Percentiles rank a stretch among this genome's conserved stretches.
Conservation (phyloP, 2,888 invertebrate species). For the Macrosoma leucophasiata region DNA sequence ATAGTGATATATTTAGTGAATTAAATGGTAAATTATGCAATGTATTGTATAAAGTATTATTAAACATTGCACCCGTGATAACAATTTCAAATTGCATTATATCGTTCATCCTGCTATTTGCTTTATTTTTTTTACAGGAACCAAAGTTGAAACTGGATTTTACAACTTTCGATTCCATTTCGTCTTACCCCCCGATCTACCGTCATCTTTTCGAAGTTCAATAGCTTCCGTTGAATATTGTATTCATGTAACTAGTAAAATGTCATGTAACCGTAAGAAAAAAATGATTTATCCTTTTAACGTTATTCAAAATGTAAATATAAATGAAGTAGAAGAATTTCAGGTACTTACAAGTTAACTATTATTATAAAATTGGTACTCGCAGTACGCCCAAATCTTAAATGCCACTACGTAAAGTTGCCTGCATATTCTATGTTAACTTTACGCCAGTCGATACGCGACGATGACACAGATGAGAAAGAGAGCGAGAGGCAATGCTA, state of each 20-base stretch:
- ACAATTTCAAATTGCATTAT: too few relatives aligned
- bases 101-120: too few relatives aligned
- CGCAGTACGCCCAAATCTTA: too few relatives aligned
- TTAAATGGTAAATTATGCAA: slow-evolving; percentile 33
- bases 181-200: slow-evolving; percentile 48
- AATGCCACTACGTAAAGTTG: too few relatives aligned
- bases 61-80: neutral
- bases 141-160: slow-evolving; percentile 39
- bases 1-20: slow-evolving; percentile 43
- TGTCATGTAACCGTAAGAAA: slow-evolving; percentile 37
- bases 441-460: too few relatives aligned
- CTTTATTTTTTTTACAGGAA: slow-evolving; percentile 29
- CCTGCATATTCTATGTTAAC: too few relatives aligned
- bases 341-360: slow-evolving; percentile 34
- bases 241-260: slow-evolving; percentile 48
- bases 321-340: slow-evolving; percentile 43
- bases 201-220: slow-evolving; percentile 52
- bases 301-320: slow-evolving; percentile 46
- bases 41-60: too few relatives aligned
- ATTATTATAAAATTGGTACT: neutral
- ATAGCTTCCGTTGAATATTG: slow-evolving; percentile 49
- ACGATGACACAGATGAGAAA: too few relatives aligned
- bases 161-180: slow-evolving; percentile 56
- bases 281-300: slow-evolving; percentile 34
- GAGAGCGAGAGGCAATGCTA: too few relatives aligned